phyloP scores from a whole-genome alignment of 2,888 invertebrate genomes.

The Bombylius major region DNA sequence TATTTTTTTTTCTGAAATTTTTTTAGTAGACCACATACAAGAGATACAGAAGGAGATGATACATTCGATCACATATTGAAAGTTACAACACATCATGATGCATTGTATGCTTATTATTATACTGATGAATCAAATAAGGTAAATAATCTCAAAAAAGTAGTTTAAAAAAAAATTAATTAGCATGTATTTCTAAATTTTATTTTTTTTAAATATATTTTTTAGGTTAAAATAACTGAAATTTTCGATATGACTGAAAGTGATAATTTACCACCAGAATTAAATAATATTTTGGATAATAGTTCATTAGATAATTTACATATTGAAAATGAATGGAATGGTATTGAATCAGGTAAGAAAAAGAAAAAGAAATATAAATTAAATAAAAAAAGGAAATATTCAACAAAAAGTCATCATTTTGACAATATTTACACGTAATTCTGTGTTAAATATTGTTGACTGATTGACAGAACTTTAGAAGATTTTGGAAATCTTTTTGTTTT shows the following conservation, averaged over 20 bases:
- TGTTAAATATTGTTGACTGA: too few species aligned
- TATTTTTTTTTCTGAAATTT: not conserved
- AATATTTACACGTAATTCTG: too few species aligned
- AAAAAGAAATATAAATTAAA: not conserved
- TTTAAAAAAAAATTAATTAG: not conserved
- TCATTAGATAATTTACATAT: slow-evolving; percentile 31
- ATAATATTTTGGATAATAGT: slow-evolving; percentile 27
- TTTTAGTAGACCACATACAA: not conserved
- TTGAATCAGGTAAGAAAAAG: slow-evolving; percentile 30
- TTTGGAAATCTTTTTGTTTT: not conserved
- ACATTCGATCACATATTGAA: slow-evolving; percentile 58
- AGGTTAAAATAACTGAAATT: slow-evolving; percentile 79
- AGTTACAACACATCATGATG: slow-evolving; percentile 76
- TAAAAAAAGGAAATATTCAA: too few species aligned
- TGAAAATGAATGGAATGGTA: slow-evolving; percentile 35
- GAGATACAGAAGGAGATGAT: slow-evolving; percentile 28
- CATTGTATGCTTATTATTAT: slow-evolving; percentile 80
- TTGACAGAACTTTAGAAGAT: too few species aligned
- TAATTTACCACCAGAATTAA: slow-evolving; percentile 41
- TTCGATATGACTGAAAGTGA: slow-evolving; percentile 75
- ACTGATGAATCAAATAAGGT: slow-evolving; percentile 76
- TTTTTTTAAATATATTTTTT: slow-evolving; percentile 5
- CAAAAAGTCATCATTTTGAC: too few species aligned
- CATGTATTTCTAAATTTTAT: not conserved
- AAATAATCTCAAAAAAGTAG: slow-evolving; percentile 11